phyloP scores from a whole-genome alignment of 2,888 invertebrate genomes.

The Mellilla xanthometata region DNA sequence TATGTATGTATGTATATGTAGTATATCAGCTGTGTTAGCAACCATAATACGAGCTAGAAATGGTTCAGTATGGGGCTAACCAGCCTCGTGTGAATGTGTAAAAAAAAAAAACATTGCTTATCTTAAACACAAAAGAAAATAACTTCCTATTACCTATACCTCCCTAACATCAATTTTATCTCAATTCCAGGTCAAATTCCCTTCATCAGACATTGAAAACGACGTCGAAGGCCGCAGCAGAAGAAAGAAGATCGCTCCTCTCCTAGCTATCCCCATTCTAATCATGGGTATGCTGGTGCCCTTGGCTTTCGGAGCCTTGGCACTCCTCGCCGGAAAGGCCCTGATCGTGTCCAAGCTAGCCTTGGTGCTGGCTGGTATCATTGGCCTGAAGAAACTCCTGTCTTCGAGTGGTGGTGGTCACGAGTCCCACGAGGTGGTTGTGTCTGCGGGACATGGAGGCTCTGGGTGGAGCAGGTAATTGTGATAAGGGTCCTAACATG shows the following conservation, averaged over 20 bases:
- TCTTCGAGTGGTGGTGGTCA: constrained; percentile 85
- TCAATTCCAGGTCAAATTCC: constrained; percentile 87
- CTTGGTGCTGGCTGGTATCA: constrained; percentile 90
- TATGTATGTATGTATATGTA: too few species aligned
- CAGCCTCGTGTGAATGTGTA: too few species aligned
- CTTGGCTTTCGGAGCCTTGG: constrained; percentile 90
- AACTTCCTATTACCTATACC: too few species aligned
- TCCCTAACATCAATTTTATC: background rate
- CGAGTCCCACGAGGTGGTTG: constrained; percentile 87
- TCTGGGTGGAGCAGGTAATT: constrained; percentile 89
- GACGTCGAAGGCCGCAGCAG: constrained; percentile 86
- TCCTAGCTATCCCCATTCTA: constrained; percentile 90
- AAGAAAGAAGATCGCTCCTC: constrained; percentile 88
- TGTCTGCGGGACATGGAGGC: constrained; percentile 85
- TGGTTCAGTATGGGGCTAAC: too few species aligned
- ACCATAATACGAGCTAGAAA: too few species aligned
- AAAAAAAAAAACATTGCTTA: too few species aligned
- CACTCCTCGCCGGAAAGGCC: constrained; percentile 92
- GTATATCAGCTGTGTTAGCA: too few species aligned
- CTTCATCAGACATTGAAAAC: constrained; percentile 85
- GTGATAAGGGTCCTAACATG: too few species aligned
- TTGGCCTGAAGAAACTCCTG: constrained; percentile 92
- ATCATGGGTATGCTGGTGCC: constrained; percentile 92
- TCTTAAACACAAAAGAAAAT: too few species aligned
- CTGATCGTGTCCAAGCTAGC: constrained; percentile 93